Percentiles rank a stretch among this genome's conserved stretches.
Evolutionary conservation across 2,888 invertebrate species (phyloP).

Genomic region (Spisula solida): DNA sequence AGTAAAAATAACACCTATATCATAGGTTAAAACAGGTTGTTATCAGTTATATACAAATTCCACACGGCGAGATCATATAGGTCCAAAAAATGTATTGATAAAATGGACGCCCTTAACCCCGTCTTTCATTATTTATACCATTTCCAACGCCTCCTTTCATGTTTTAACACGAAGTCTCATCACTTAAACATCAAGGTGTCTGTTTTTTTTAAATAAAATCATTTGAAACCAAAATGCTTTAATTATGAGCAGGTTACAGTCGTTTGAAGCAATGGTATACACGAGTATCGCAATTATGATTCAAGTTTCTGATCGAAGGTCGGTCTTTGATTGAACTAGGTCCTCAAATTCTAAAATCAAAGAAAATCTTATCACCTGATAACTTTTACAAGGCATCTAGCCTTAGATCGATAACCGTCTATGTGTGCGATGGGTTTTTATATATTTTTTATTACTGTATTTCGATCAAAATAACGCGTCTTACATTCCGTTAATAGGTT

Average conservation of each 20-base stretch:
- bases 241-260: neutral
- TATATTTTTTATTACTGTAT: conserved; percentile 40
- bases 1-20: neutral
- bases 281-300: neutral
- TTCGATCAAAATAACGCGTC: conserved; percentile 49
- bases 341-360: conserved; percentile 40
- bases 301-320: neutral
- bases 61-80: neutral
- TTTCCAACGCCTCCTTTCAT: neutral
- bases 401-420: conserved; percentile 10
- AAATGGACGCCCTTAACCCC: neutral
- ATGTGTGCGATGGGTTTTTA: conserved; percentile 30
- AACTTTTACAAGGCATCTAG: conserved; percentile 31
- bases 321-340: conserved; percentile 40
- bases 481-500: conserved; percentile 46
- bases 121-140: neutral
- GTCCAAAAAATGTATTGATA: conserved; percentile 20
- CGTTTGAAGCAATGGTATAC: neutral
- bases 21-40: neutral
- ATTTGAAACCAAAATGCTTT: neutral
- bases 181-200: conserved; percentile 4
- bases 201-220: conserved; percentile 27
- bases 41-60: neutral
- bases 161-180: conserved; percentile 16
- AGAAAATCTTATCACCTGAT: conserved; percentile 36